Conservation (phyloP, 2,797 vertebrate genomes). For the Hirundo rustica region DNA sequence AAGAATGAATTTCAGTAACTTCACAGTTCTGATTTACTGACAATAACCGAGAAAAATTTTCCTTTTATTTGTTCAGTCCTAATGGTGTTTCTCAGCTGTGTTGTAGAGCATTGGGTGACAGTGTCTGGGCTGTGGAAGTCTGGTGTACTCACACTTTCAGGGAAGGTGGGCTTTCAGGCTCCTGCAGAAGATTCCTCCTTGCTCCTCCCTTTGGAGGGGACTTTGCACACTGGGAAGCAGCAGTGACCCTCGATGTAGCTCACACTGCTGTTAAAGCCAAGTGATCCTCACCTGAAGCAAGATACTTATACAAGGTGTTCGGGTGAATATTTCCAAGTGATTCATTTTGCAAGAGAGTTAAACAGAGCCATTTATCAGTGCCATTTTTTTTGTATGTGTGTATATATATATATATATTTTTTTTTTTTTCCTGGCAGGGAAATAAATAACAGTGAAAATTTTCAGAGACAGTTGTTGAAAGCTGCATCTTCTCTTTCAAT, state of each 20-base stretch:
- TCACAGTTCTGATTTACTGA: neutral
- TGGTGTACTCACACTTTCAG: neutral
- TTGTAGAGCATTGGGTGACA: neutral
- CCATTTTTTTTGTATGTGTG: neutral
- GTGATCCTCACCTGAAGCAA: neutral
- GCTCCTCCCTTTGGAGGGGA: accelerated
- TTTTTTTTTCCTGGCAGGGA: neutral
- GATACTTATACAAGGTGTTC: neutral
- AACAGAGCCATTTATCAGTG: neutral
- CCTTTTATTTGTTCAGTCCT: neutral
- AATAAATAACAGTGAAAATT: neutral
- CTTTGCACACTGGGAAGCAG: accelerated
- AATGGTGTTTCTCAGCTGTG: accelerated
- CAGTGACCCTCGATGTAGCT: neutral
- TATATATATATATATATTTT: too few species aligned
- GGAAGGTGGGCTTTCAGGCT: neutral
- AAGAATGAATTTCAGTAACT: neutral
- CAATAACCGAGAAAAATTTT: neutral
- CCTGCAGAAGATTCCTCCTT: accelerated
- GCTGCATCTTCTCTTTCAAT: accelerated
- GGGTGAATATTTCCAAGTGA: neutral
- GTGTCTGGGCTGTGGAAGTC: accelerated
- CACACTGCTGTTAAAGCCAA: accelerated
- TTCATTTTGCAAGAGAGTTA: neutral
- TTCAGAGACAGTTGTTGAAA: neutral